phyloP scores from a whole-genome alignment of 2,113 vertebrate genomes.

The Chrysochloris asiatica region DNA sequence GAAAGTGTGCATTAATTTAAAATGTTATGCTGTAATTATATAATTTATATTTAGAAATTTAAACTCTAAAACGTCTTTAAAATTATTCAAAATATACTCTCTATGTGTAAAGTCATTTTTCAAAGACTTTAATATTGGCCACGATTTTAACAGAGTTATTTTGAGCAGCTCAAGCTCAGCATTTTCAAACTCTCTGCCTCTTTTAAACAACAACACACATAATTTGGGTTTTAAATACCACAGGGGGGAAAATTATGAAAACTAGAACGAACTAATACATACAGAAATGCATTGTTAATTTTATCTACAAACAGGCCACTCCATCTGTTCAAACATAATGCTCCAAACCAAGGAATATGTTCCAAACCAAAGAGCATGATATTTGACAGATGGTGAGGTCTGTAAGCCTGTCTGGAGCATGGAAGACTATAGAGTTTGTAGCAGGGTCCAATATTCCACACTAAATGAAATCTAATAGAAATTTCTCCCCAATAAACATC shows the following conservation, averaged over 20 bases:
- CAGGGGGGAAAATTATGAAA: conserved; percentile 68
- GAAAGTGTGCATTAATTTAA: neutral
- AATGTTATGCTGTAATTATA: neutral
- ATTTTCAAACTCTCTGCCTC: conserved; percentile 54
- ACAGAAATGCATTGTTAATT: conserved; percentile 81
- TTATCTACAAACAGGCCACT: conserved; percentile 76
- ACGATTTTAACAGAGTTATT: conserved; percentile 34
- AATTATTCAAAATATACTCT: neutral
- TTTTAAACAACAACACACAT: conserved; percentile 45
- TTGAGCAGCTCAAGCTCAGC: conserved; percentile 63
- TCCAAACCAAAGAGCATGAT: conserved; percentile 80
- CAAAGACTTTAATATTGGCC: neutral
- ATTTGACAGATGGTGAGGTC: conserved; percentile 80
- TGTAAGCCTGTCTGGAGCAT: conserved; percentile 59
- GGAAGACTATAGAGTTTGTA: conserved; percentile 58
- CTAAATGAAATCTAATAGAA: conserved; percentile 64
- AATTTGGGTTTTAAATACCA: conserved; percentile 75
- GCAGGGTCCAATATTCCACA: conserved; percentile 62
- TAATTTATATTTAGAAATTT: conserved; percentile 32
- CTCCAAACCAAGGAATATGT: conserved; percentile 78
- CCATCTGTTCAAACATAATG: conserved; percentile 80
- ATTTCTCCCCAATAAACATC: conserved; percentile 55
- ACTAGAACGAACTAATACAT: conserved; percentile 77
- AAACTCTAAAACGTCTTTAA: neutral
- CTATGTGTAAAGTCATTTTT: neutral